Base-by-base conservation (phyloP, 1,140 invertebrate species). In the Platyscapa corneri region DNA sequence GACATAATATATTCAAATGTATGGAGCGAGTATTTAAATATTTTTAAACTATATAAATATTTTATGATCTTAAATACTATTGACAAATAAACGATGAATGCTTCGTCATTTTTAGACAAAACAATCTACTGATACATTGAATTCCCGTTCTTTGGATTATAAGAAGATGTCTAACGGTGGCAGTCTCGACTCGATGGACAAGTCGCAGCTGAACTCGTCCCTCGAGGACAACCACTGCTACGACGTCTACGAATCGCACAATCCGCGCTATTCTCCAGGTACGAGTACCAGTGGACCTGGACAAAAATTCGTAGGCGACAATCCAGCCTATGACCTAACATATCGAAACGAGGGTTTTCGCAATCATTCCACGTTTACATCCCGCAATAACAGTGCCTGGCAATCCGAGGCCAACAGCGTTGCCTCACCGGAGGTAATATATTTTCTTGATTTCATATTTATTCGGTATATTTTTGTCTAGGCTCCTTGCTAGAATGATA, bases 101-200 rank as follows among this genome's bases (percentile, higher is more conserved):
- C 3, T 75, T 1, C 1, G 10, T 46, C 20, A 53, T 20, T 91
- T 94, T 87, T 94, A 97, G 95, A 96, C 96, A 88, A 95, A 96
- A 72, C 93, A 95, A 79, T 97, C 96, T 20, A 96, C 96, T 0
- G 96, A 96, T 67, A 97, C 96, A 0, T 89, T 97, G 67, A 95
- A 95, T 30, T 95, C 94, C 49, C 96, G 96, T 90, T 95, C 94
- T 67, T 86, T 91, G 18, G 96, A 97, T 88, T 97, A 97, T 89
- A 96, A 96, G 86, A 97, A 97, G 90, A 97, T 97, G 95, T 91
- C 95, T 8, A 95, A 89, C 37, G 89, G 95, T 6, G 96, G 96
- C 3, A 97, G 97, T 82, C 94, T 97, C 82, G 97, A 98, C 89
- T 97, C 97, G 1, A 97, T 98, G 95, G 97, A 97, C 89, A 98